These are phyloP conservation scores for Calcarius lapponicus DNA, from an alignment of 2,797 vertebrate species.

Conservation along the genomic window DNA sequence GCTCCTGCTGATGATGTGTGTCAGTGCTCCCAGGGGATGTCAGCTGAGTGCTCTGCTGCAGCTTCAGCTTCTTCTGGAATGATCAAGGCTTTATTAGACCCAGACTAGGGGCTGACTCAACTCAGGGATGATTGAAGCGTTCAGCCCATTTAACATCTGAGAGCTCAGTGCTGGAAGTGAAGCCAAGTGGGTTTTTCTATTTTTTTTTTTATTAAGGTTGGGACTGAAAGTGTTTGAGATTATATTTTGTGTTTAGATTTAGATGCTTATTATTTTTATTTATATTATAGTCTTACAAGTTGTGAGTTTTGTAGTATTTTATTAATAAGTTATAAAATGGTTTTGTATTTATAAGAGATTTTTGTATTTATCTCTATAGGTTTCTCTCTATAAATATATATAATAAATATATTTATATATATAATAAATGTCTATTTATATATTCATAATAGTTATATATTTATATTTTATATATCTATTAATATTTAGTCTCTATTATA, in stretches of 20 bases:
- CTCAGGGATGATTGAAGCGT: neutral
- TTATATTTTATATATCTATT: neutral
- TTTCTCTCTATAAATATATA: neutral
- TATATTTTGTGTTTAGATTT: neutral
- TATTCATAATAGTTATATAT: neutral
- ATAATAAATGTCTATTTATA: too few relatives aligned
- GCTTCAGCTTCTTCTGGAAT: neutral
- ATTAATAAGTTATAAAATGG: neutral
- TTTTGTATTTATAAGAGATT: neutral
- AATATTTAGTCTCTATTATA: neutral
- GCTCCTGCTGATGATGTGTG: neutral
- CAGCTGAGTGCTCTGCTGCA: neutral
- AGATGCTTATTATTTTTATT: neutral
- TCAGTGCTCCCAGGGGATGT: neutral
- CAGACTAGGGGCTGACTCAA: neutral
- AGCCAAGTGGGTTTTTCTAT: neutral
- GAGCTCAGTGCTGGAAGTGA: neutral
- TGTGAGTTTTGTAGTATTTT: neutral
- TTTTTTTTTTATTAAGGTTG: neutral
- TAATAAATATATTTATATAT: too few relatives aligned
- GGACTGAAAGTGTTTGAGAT: neutral
- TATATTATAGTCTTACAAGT: neutral
- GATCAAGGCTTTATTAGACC: neutral
- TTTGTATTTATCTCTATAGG: neutral
- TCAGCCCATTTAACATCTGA: neutral